Evolutionary conservation across 2,888 invertebrate genomes (phyloP).

Genomic region (Neoitamus cyanurus): DNA sequence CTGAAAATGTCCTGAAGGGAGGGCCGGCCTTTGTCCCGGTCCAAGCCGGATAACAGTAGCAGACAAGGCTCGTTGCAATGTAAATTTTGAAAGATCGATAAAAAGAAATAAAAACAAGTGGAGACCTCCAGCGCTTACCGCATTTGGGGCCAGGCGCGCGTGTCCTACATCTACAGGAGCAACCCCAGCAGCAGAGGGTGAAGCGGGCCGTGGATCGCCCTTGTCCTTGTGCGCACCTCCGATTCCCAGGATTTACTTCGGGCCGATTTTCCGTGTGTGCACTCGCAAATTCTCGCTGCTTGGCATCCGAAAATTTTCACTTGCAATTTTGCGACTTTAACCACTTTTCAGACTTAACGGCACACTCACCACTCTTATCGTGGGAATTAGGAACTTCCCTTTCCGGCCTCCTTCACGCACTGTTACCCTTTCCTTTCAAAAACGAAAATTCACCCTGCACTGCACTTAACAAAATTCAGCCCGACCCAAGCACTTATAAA

Average conservation of each 20-base stretch:
- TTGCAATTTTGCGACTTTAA: background rate
- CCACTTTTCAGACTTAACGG: background rate
- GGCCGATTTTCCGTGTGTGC: background rate
- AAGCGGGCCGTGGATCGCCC: conserved; percentile 6
- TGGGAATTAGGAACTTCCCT: background rate
- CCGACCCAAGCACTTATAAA: background rate
- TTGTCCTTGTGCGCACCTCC: conserved; percentile 46
- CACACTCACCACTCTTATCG: background rate
- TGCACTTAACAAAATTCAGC: background rate
- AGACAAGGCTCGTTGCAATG: background rate
- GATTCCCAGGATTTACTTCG: background rate
- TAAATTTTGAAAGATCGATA: conserved; percentile 38
- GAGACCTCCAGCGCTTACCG: conserved; percentile 29
- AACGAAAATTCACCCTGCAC: background rate
- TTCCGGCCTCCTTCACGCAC: background rate
- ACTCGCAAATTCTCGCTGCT: background rate
- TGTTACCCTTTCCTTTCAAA: background rate
- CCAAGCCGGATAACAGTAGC: background rate
- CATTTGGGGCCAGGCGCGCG: conserved; percentile 31
- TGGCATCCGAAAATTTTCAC: background rate
- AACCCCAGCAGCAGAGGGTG: background rate
- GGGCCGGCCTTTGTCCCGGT: background rate
- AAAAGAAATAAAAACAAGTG: conserved; percentile 16
- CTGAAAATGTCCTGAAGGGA: background rate
- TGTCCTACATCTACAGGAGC: conserved; percentile 43